Base-by-base conservation (phyloP, 2,888 invertebrate species). In the Scaptodrosophila latifasciaeformis region DNA sequence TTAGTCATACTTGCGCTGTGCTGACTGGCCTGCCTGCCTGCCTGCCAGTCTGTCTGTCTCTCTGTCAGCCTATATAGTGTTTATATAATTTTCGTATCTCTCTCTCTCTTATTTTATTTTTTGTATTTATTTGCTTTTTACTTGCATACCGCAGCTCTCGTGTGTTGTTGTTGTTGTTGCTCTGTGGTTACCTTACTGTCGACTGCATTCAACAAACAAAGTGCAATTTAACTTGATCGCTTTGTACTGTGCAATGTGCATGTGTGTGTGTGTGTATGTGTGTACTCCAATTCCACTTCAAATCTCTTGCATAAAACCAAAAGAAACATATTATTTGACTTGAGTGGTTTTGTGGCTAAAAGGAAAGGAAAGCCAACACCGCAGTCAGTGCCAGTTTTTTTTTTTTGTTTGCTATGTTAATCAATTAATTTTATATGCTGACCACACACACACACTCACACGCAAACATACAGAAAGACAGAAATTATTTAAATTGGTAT, bases 1-100 rank as follows among this genome's bases (percentile, higher is more conserved):
- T 74, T 79, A 74, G 79, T 76, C 79, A 76, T 79, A 75, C 68
- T 70, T 57, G 65, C 67, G 54, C 58, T 68, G 59, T n/a, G n/a
- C n/a, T n/a, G n/a, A n/a, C n/a, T n/a, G n/a, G n/a, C n/a, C n/a
- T n/a, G n/a, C n/a, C n/a, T n/a, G n/a, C n/a, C n/a, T n/a, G n/a
- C n/a, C n/a, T n/a, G n/a, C n/a, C n/a, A n/a, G n/a, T n/a, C n/a
- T n/a, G n/a, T 13, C 2, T 34, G 34, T 4, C 15, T n/a, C 12
- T 9, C 27, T 27, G 27, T 27, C 31, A 15, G 69, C 64, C 69
- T 69, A 72, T 79, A 68, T 31, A 19, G 67, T 74, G 74, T 74
- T 79, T 74, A 76, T 79, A 74, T 74, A 79, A 79, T 79, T 76
- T 61, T 74, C 7, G 37, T 37, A 37, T 37, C 9, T 6, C 15